Base-by-base conservation (phyloP, 1,140 invertebrate species). In the Cyclina sinensis region DNA sequence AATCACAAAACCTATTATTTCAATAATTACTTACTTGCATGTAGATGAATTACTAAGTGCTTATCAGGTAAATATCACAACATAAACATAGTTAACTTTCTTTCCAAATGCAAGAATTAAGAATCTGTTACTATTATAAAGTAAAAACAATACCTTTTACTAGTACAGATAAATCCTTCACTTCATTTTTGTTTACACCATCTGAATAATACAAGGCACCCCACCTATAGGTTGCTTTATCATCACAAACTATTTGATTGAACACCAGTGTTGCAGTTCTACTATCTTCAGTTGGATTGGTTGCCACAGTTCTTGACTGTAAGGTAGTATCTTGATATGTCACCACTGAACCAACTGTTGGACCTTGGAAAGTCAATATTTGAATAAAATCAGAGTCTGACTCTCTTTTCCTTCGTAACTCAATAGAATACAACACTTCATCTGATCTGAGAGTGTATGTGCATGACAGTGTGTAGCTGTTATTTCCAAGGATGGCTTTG, bases 401-500 rank as follows among this genome's bases (percentile, higher is more conserved):
- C 0, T 48, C 57, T 48, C 59, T 46, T 32, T 83, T 68, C 24
- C 54, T 83, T 14, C 14, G 0, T 46, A 83, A 32, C n/a, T 65
- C 21, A 27, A 83, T 27, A 21, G 62, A 30, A n/a, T 68, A 68
- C 7, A 83, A 27, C 3, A n/a, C 12, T n/a, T 65, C 62, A 24
- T 24, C 0, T 65, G 59, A 1, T 46, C 5, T 37, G 4, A 43
- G 4, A 18, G 37, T 83, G 35, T 83, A 68, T 24, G 80, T 46
- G 27, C 80, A 83, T 0, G 80, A 39, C 1, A 83, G 35, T 46
- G 35, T 43, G 48, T 46, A 83, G 14, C 21, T 16, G 35, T 68
- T 83, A 27, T n/a, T 59, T 43, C 80, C 80, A 24, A 65, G 59
- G 16, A 83, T 68, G 16, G 80, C 80, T 14, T 54, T 80, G 32